Evolutionary conservation across 2,797 vertebrate species (phyloP).

Genomic region (Nothura maculosa): DNA sequence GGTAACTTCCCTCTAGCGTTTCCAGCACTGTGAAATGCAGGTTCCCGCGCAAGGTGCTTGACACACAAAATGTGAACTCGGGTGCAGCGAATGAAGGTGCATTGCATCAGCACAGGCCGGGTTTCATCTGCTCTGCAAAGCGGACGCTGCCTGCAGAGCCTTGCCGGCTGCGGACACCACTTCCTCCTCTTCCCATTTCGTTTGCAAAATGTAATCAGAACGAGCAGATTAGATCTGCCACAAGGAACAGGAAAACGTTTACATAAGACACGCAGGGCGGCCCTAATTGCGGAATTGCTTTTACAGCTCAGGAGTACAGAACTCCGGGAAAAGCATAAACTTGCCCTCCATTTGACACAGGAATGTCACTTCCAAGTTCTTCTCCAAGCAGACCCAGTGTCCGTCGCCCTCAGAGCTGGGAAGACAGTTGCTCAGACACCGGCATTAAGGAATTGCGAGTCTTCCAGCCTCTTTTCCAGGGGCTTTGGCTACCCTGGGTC

Average conservation of each 20-base stretch:
- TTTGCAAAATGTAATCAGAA: not conserved
- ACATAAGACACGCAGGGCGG: not conserved
- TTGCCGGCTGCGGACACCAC: too few relatives aligned
- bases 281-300: not conserved
- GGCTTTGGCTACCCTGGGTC: not conserved
- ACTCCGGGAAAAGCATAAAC: not conserved
- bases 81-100: not conserved
- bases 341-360: not conserved
- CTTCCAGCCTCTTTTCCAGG: not conserved
- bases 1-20: not conserved
- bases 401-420: fast-evolving
- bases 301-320: not conserved
- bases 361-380: not conserved
- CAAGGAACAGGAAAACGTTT: not conserved
- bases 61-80: not conserved
- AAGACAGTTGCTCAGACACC: not conserved
- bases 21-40: not conserved
- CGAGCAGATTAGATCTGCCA: not conserved
- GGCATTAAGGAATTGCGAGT: fast-evolving
- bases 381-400: not conserved
- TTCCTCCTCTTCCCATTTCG: not conserved
- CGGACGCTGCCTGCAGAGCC: not conserved
- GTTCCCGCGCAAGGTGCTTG: not conserved
- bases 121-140: not conserved
- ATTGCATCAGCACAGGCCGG: not conserved